Conservation (phyloP, 2,797 vertebrate genomes). For the Pseudochirops corinnae region DNA sequence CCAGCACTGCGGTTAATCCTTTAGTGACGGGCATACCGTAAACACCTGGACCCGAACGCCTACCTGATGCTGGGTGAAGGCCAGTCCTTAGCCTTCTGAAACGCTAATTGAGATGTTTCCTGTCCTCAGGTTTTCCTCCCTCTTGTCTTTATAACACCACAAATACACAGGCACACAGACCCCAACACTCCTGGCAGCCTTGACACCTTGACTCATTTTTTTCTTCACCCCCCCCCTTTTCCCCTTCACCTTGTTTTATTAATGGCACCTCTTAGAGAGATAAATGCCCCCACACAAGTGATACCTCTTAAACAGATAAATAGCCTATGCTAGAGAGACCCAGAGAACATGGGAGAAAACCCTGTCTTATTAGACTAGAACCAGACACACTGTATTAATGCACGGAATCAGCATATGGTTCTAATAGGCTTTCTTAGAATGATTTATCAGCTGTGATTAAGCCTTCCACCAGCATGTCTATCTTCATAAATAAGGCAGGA, state of each 20-base stretch:
- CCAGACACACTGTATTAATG: constrained; percentile 85
- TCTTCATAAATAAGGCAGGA: constrained; percentile 90
- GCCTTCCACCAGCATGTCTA: constrained; percentile 85
- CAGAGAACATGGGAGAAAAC: constrained; percentile 64
- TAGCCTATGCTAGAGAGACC: constrained; percentile 76
- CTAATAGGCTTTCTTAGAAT: constrained; percentile 88
- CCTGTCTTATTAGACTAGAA: constrained; percentile 84
- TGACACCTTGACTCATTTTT: not conserved
- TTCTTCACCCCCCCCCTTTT: constrained; percentile 52
- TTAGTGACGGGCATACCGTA: constrained; percentile 77
- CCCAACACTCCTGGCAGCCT: fast-evolving
- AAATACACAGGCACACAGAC: constrained; percentile 21
- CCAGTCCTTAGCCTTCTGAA: constrained; percentile 62
- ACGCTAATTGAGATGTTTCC: constrained; percentile 75
- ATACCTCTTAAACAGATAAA: constrained; percentile 86
- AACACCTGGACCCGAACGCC: constrained; percentile 86
- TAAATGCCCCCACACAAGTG: constrained; percentile 80
- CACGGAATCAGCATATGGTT: constrained; percentile 88
- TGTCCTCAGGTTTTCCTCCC: constrained; percentile 69
- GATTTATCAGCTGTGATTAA: constrained; percentile 91
- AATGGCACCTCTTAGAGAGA: constrained; percentile 72
- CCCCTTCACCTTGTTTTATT: constrained; percentile 79
- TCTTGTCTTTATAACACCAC: constrained; percentile 69
- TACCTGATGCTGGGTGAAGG: constrained; percentile 82
- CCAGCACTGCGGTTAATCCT: constrained; percentile 69